Conservation (phyloP, 2,888 invertebrate genomes). For the Pediacus dermestoides region DNA sequence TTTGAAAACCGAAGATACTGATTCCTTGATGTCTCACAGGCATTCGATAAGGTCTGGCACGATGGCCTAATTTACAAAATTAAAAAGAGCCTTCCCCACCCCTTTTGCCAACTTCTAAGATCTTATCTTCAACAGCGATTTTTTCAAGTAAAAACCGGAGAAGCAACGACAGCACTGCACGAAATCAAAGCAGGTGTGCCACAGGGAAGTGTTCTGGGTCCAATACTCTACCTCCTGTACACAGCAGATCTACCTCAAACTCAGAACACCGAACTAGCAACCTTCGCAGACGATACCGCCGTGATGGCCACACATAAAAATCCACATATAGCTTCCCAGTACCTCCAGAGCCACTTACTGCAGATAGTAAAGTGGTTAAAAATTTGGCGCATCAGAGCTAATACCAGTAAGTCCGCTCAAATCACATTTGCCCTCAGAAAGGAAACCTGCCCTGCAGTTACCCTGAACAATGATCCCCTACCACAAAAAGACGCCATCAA, state of each 20-base stretch:
- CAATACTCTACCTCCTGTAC: conserved; percentile 8
- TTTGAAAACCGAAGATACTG: too few relatives aligned
- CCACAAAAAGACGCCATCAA: not conserved
- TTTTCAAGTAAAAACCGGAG: not conserved
- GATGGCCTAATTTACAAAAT: conserved; percentile 11
- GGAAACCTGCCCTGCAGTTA: not conserved
- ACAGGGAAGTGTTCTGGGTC: conserved; percentile 4
- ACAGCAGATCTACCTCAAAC: conserved; percentile 6
- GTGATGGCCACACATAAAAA: not conserved
- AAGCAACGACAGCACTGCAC: not conserved
- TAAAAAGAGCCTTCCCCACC: not conserved
- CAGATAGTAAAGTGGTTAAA: not conserved
- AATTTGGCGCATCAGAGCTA: conserved; percentile 8
- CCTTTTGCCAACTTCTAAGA: not conserved
- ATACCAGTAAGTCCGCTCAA: conserved; percentile 1
- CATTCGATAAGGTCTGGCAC: conserved; percentile 19
- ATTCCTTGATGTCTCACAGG: conserved; percentile 15
- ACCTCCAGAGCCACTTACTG: not conserved
- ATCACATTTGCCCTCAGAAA: conserved; percentile 7
- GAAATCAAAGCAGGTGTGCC: conserved; percentile 7
- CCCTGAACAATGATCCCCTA: not conserved
- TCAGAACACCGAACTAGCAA: not conserved
- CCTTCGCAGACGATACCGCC: conserved; percentile 11
- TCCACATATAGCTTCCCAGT: not conserved
- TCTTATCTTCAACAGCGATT: not conserved